Evolutionary conservation across 2,888 invertebrate genomes (phyloP).

Genomic region (Dascillus cervinus): DNA sequence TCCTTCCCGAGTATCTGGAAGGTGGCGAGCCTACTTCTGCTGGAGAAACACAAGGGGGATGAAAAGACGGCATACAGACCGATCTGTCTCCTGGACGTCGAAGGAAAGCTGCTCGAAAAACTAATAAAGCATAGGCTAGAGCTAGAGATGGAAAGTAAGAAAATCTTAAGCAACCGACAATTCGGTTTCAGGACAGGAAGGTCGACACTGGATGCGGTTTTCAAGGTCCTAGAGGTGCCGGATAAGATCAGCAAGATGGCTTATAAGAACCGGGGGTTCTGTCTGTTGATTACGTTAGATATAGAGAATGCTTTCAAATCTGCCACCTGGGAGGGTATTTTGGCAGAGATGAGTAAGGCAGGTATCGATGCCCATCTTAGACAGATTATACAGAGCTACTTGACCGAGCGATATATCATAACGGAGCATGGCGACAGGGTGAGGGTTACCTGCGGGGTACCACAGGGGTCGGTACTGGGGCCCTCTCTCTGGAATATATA

Average conservation of each 20-base stretch:
- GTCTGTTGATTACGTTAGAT: neutral
- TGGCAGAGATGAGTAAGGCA: neutral
- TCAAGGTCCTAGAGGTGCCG: neutral
- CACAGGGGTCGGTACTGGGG: constrained; percentile 14
- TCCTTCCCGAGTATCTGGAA: neutral
- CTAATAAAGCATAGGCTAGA: neutral
- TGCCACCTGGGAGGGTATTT: neutral
- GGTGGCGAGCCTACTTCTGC: neutral
- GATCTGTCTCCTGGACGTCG: neutral
- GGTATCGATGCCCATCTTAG: constrained; percentile 2
- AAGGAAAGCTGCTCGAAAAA: neutral
- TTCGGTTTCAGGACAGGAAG: neutral
- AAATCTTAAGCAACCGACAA: neutral
- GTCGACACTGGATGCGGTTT: neutral
- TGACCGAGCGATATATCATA: constrained; percentile 3
- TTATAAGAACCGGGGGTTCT: neutral
- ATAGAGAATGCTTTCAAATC: constrained; percentile 2
- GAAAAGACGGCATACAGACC: neutral
- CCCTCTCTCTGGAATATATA: constrained; percentile 22
- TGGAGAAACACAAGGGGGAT: neutral
- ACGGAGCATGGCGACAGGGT: constrained; percentile 1
- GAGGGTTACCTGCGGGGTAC: constrained; percentile 1
- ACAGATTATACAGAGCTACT: constrained; percentile 7
- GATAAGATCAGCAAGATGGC: neutral
- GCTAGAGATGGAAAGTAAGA: neutral